These are phyloP conservation scores for Crepidodera aurea DNA, from an alignment of 2,888 invertebrate species.

Conservation along the genomic window DNA sequence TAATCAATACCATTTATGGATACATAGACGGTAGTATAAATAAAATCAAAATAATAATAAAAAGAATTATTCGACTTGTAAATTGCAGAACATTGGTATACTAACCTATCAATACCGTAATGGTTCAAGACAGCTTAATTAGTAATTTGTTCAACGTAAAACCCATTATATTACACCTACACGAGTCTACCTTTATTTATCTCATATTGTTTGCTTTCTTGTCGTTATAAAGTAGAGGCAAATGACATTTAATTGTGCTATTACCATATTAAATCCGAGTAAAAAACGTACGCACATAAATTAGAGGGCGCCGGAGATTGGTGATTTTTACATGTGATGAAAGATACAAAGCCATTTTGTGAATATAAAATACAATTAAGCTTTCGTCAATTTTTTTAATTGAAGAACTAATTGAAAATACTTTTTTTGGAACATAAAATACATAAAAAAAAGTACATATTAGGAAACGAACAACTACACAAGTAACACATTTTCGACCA, in stretches of 20 bases:
- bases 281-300: conserved; percentile 29
- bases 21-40: too few species aligned
- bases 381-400: too few species aligned
- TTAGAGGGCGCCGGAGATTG: conserved; percentile 24
- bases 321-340: conserved; percentile 20
- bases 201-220: conserved; percentile 36
- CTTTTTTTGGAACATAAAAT: too few species aligned
- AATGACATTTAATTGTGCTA: conserved; percentile 40
- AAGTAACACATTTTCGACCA: too few species aligned
- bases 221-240: conserved; percentile 32
- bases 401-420: too few species aligned
- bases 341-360: too few species aligned
- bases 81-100: neutral
- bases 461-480: too few species aligned
- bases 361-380: too few species aligned
- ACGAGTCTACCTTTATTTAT: conserved; percentile 33
- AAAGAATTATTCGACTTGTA: neutral
- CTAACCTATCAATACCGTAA: conserved; percentile 29
- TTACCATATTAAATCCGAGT: conserved; percentile 37
- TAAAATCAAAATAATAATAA: too few species aligned
- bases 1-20: too few species aligned
- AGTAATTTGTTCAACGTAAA: conserved; percentile 29
- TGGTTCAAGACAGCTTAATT: conserved; percentile 32
- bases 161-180: conserved; percentile 34
- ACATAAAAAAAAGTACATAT: too few species aligned